phyloP scores from a whole-genome alignment of 2,888 invertebrate genomes.

The Mesorhabditis spiculigera region DNA sequence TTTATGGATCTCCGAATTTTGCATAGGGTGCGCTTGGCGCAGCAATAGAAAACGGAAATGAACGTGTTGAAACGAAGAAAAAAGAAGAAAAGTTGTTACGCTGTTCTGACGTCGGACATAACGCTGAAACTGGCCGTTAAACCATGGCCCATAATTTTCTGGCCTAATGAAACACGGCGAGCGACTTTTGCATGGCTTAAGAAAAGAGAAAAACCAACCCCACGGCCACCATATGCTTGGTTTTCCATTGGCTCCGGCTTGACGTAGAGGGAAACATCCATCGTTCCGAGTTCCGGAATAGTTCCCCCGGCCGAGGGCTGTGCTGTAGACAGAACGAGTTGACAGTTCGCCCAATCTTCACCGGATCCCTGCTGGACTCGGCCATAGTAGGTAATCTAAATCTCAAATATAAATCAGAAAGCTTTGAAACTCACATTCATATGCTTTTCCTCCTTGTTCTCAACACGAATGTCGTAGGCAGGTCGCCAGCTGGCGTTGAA shows the following conservation, averaged over 20 bases:
- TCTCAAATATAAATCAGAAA: neutral
- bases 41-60: too few species aligned
- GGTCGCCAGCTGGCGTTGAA: constrained; percentile 45
- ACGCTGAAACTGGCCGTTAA: too few species aligned
- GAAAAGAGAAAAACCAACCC: constrained; percentile 4
- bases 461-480: constrained; percentile 50
- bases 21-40: too few species aligned
- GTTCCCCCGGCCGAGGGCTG: constrained; percentile 44
- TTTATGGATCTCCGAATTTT: too few species aligned
- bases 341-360: constrained; percentile 58
- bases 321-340: constrained; percentile 43
- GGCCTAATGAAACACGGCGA: too few species aligned
- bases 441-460: constrained; percentile 21
- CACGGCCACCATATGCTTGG: neutral
- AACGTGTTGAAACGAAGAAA: too few species aligned
- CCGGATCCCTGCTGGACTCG: constrained; percentile 59
- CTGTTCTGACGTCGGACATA: too few species aligned
- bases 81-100: too few species aligned
- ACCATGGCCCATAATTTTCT: too few species aligned
- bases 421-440: constrained; percentile 14
- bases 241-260: constrained; percentile 21
- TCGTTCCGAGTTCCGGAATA: constrained; percentile 46
- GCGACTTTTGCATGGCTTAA: neutral
- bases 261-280: constrained; percentile 40
- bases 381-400: constrained; percentile 58